Evolutionary conservation across 2,888 invertebrate genomes (phyloP).

Genomic region (Lysandra coridon): DNA sequence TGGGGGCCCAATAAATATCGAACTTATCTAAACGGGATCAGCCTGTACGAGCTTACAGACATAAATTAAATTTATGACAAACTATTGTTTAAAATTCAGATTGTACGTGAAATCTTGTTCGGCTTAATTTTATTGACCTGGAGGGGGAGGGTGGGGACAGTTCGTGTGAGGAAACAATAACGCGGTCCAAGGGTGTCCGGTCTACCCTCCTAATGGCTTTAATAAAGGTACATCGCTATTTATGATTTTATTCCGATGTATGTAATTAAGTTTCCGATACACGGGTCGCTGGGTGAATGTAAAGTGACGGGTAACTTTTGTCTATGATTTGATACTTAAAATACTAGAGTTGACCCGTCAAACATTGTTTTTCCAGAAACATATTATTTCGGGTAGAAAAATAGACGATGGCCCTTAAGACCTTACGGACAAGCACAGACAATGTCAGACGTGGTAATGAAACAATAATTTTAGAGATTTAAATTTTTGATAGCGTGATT

Average conservation of each 20-base stretch:
- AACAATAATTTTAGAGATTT: too few species aligned
- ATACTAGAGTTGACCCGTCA: background rate
- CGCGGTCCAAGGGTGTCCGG: slow-evolving; percentile 61
- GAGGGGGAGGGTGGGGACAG: slow-evolving; percentile 42
- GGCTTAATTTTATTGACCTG: slow-evolving; percentile 78
- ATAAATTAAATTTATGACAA: slow-evolving; percentile 79
- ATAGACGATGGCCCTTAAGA: too few species aligned
- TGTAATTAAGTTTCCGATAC: slow-evolving; percentile 75
- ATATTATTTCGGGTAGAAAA: too few species aligned
- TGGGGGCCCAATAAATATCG: background rate
- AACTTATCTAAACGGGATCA: slow-evolving; percentile 44
- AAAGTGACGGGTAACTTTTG: background rate
- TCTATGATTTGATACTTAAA: background rate
- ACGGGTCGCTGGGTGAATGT: background rate
- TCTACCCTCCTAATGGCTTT: slow-evolving; percentile 73
- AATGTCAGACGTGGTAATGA: too few species aligned
- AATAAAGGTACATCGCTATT: slow-evolving; percentile 78
- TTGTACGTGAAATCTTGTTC: slow-evolving; percentile 76
- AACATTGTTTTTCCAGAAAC: background rate
- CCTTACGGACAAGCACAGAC: too few species aligned
- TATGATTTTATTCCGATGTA: slow-evolving; percentile 77
- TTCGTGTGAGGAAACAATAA: slow-evolving; percentile 68
- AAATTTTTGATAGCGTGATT: too few species aligned
- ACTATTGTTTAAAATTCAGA: slow-evolving; percentile 80
- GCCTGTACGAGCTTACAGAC: slow-evolving; percentile 50